phyloP scores from a whole-genome alignment of 2,797 vertebrate species.

The Semotilus atromaculatus region DNA sequence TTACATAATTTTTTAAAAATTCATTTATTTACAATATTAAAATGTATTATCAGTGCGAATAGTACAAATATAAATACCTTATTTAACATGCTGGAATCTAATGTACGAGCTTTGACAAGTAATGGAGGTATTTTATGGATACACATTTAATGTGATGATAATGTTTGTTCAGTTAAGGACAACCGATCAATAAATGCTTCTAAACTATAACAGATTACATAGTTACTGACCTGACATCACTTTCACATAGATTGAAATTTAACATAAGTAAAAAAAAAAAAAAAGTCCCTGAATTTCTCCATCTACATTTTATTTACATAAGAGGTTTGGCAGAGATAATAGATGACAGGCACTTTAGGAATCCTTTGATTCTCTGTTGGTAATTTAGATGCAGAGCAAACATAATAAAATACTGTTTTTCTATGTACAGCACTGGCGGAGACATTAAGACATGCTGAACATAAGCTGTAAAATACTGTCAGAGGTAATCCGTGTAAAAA shows the following conservation, averaged over 20 bases:
- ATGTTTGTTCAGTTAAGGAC: constrained; percentile 11
- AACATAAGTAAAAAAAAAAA: constrained; percentile 18
- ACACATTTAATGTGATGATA: constrained; percentile 10
- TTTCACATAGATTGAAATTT: constrained; percentile 8
- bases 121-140: constrained; percentile 38
- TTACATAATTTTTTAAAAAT: background rate
- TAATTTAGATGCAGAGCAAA: constrained; percentile 2
- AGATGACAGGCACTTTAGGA: constrained; percentile 33
- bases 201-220: constrained; percentile 23
- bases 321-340: constrained; percentile 12
- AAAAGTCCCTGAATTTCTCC: constrained; percentile 46
- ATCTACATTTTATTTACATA: constrained; percentile 24
- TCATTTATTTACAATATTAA: constrained; percentile 51
- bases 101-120: constrained; percentile 31
- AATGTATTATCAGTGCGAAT: constrained; percentile 56
- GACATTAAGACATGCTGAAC: constrained; percentile 14
- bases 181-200: background rate
- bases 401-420: constrained; percentile 26
- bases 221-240: constrained; percentile 21
- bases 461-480: constrained; percentile 54
- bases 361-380: constrained; percentile 9
- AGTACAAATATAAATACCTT: constrained; percentile 41
- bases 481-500: constrained; percentile 35
- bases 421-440: constrained; percentile 35
- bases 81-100: constrained; percentile 40